These are phyloP conservation scores for Archegozetes longisetosus DNA, from an alignment of 1,140 invertebrate species.

Conservation along the genomic window DNA sequence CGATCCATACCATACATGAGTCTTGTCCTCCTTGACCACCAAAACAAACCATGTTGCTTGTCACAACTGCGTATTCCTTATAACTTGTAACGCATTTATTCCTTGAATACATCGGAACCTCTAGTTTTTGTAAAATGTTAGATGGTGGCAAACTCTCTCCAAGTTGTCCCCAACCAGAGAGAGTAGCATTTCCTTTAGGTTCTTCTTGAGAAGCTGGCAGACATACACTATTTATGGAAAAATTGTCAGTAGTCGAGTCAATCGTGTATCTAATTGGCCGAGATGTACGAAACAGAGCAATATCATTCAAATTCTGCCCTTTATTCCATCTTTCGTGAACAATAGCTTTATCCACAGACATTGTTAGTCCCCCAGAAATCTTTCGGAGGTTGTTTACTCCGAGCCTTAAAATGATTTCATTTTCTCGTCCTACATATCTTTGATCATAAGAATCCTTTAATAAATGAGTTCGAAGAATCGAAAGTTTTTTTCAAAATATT, in stretches of 20 bases:
- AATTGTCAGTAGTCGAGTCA: conserved; percentile 16
- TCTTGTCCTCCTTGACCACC: not conserved
- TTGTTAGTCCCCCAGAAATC: not conserved
- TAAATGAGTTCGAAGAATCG: too few relatives aligned
- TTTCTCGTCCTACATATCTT: not conserved
- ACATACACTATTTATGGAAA: conserved; percentile 4
- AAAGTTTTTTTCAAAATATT: not conserved
- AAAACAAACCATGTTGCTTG: conserved; percentile 16
- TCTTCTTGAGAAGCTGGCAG: not conserved
- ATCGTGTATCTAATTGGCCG: conserved; percentile 31
- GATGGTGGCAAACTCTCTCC: not conserved
- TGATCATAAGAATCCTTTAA: too few relatives aligned
- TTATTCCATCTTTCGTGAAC: conserved; percentile 5
- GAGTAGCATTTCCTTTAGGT: conserved; percentile 5
- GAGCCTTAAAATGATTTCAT: not conserved
- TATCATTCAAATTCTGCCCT: conserved; percentile 40
- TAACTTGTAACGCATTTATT: not conserved
- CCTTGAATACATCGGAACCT: not conserved
- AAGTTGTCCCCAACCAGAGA: conserved; percentile 12
- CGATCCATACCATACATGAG: conserved; percentile 7
- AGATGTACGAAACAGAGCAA: conserved; percentile 43
- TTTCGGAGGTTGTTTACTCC: not conserved
- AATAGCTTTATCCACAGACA: not conserved
- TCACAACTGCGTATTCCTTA: conserved; percentile 4
- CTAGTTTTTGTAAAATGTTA: not conserved